phyloP scores from a whole-genome alignment of 2,888 invertebrate species.

The Drosophila fungiperda region DNA sequence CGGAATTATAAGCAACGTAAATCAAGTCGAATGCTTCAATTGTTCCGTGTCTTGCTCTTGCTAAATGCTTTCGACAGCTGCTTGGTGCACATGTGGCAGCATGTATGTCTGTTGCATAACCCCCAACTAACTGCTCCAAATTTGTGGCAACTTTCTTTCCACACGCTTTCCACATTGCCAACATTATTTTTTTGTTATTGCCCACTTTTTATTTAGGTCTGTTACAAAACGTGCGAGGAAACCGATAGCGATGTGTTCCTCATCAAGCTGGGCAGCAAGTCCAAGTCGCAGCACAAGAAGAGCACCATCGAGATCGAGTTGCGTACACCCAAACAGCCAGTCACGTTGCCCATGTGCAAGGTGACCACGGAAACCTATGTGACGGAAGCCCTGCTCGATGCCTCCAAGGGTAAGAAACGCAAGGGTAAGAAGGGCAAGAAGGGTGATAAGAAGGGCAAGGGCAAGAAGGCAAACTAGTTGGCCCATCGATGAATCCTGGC shows the following conservation, averaged over 20 bases:
- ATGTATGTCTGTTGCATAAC: constrained; percentile 52
- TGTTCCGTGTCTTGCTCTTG: constrained; percentile 50
- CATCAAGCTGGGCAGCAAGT: constrained; percentile 91
- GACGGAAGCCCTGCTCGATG: constrained; percentile 85
- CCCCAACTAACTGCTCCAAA: constrained; percentile 40
- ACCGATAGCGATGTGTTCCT: constrained; percentile 90
- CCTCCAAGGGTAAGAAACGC: constrained; percentile 32
- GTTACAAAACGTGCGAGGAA: constrained; percentile 86
- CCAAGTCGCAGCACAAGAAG: constrained; percentile 89
- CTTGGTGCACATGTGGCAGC: constrained; percentile 14
- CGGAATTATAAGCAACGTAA: constrained; percentile 37
- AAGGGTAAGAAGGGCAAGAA: constrained; percentile 10
- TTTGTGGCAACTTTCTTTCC: constrained; percentile 41
- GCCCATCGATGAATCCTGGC: background rate
- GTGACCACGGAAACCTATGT: constrained; percentile 89
- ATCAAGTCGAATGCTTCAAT: constrained; percentile 28
- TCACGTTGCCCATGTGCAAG: constrained; percentile 87
- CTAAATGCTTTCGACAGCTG: constrained; percentile 46
- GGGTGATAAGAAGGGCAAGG: constrained; percentile 29
- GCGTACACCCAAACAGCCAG: constrained; percentile 89
- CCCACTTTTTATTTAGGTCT: constrained; percentile 72
- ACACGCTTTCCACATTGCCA: constrained; percentile 29
- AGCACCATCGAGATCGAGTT: constrained; percentile 89
- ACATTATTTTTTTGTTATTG: constrained; percentile 14
- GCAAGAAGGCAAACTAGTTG: background rate